These are phyloP conservation scores for Drosophila borborema DNA, from an alignment of 2,888 invertebrate species.

Conservation along the genomic window DNA sequence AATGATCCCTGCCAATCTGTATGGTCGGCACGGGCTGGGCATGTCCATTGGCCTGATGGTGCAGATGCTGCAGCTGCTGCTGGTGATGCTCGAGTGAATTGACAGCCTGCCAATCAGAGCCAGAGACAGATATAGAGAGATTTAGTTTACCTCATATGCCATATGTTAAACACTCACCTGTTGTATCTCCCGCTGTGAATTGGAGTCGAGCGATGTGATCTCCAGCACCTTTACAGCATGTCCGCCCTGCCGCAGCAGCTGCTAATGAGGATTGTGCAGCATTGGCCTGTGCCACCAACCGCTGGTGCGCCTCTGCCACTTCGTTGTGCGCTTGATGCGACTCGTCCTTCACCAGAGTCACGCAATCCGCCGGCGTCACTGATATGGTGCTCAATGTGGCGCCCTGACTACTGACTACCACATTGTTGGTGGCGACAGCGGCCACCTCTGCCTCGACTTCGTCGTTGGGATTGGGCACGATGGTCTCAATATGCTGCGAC, in stretches of 20 bases:
- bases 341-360: conserved; percentile 79
- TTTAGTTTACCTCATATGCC: background rate
- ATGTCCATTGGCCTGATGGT: conserved; percentile 76
- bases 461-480: conserved; percentile 57
- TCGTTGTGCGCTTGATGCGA: conserved; percentile 69
- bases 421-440: conserved; percentile 42
- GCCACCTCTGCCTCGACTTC: conserved; percentile 59
- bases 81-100: conserved; percentile 84
- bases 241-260: conserved; percentile 59
- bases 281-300: conserved; percentile 67
- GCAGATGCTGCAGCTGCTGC: conserved; percentile 81
- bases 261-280: conserved; percentile 65
- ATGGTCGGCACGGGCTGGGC: conserved; percentile 82
- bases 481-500: conserved; percentile 66
- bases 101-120: conserved; percentile 72
- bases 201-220: conserved; percentile 83
- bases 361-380: conserved; percentile 77
- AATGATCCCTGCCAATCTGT: conserved; percentile 83
- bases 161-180: conserved; percentile 62
- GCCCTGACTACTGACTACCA: conserved; percentile 67
- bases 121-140: background rate
- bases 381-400: conserved; percentile 71
- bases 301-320: conserved; percentile 68
- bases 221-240: conserved; percentile 83
- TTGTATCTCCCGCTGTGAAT: conserved; percentile 84